Percentiles rank a stretch among this genome's conserved stretches.
Evolutionary conservation across 2,888 invertebrate species (phyloP).

Genomic region (Agrotis clavis): DNA sequence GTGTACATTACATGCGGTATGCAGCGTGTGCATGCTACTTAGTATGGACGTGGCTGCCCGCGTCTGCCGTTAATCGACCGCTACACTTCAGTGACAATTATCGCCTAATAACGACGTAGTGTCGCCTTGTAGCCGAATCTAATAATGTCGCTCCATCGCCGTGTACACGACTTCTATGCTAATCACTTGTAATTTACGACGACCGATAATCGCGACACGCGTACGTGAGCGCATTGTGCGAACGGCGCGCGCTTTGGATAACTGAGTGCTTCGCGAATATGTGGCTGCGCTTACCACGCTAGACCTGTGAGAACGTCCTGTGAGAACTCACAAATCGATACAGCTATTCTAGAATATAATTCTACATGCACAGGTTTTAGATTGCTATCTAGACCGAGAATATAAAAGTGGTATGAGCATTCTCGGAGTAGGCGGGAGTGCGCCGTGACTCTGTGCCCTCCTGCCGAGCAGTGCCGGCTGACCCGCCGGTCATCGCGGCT

Average conservation of each 20-base stretch:
- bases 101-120: slow-evolving; percentile 86
- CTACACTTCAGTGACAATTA: slow-evolving; percentile 87
- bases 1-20: slow-evolving; percentile 65
- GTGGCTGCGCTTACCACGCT: slow-evolving; percentile 51
- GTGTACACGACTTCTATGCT: slow-evolving; percentile 85
- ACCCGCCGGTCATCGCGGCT: slow-evolving; percentile 79
- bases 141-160: slow-evolving; percentile 83
- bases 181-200: slow-evolving; percentile 89
- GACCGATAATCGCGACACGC: slow-evolving; percentile 88
- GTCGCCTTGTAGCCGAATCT: slow-evolving; percentile 85
- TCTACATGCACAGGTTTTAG: slow-evolving; percentile 65
- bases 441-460: slow-evolving; percentile 72
- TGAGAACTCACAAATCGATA: slow-evolving; percentile 80
- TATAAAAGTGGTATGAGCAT: slow-evolving; percentile 72
- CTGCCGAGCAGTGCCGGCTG: slow-evolving; percentile 71
- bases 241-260: slow-evolving; percentile 72
- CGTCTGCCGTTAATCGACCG: slow-evolving; percentile 89
- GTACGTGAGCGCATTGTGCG: slow-evolving; percentile 89
- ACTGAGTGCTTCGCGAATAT: slow-evolving; percentile 69
- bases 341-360: slow-evolving; percentile 58
- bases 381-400: slow-evolving; percentile 71
- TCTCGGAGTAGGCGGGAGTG: slow-evolving; percentile 71
- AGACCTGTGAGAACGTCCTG: slow-evolving; percentile 74
- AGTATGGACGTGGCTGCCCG: slow-evolving; percentile 77
- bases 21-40: slow-evolving; percentile 75